Percentiles rank a stretch among this genome's conserved stretches.
Evolutionary conservation across 1,140 invertebrate genomes (phyloP).

Genomic region (silkworm (Bombyx mori)): DNA sequence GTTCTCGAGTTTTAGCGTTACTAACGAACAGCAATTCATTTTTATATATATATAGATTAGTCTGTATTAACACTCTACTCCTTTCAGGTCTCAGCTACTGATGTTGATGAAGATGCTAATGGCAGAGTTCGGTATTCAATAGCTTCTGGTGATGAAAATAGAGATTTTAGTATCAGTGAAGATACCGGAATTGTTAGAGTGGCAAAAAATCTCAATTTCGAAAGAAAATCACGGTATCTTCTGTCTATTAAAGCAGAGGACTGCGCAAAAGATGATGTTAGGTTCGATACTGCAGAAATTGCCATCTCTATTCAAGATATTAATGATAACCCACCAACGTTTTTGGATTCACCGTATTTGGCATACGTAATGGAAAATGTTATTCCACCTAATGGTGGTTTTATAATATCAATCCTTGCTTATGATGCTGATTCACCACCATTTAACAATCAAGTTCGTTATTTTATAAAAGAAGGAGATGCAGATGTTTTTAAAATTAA

Average conservation of each 20-base stretch:
- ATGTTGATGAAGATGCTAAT: conserved; percentile 91
- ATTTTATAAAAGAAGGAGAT: conserved; percentile 93
- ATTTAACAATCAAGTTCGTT: conserved; percentile 90
- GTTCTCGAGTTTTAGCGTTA: no score
- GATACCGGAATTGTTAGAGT: conserved; percentile 91
- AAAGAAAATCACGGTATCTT: conserved; percentile 86
- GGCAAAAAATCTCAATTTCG: conserved; percentile 92
- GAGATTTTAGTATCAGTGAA: conserved; percentile 91
- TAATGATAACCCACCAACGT: conserved; percentile 95
- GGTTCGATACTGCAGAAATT: conserved; percentile 81
- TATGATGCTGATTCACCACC: conserved; percentile 93
- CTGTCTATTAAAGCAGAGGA: conserved; percentile 91
- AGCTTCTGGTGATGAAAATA: conserved; percentile 89
- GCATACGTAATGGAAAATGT: conserved; percentile 95
- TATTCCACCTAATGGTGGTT: conserved; percentile 81
- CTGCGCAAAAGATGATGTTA: conserved; percentile 78
- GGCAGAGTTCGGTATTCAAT: conserved; percentile 91
- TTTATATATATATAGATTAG: no score
- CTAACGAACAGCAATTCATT: no score
- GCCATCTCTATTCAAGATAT: conserved; percentile 87
- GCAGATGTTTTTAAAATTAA: conserved; percentile 91
- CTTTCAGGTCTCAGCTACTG: conserved; percentile 88
- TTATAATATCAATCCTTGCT: conserved; percentile 85
- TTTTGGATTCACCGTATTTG: conserved; percentile 82
- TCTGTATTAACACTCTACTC: not conserved